These are phyloP conservation scores for Merluccius polli DNA, from an alignment of 2,797 vertebrate species.

Conservation along the genomic window DNA sequence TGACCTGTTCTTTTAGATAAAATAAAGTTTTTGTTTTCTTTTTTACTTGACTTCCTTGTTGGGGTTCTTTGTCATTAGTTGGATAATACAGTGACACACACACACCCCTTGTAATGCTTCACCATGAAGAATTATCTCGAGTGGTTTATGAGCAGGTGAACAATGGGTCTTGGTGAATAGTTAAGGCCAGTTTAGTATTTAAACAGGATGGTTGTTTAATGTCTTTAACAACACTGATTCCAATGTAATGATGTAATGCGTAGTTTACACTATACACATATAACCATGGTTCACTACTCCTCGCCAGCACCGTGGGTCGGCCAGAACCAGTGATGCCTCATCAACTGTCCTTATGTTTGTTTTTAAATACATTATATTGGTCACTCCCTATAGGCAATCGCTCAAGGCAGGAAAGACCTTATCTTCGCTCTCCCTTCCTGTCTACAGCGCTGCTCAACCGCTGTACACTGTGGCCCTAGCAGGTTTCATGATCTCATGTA, in stretches of 20 bases:
- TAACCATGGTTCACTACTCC: conserved; percentile 18
- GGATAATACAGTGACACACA: not conserved
- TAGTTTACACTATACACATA: conserved; percentile 17
- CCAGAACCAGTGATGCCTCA: conserved; percentile 3
- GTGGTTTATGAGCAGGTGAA: not conserved
- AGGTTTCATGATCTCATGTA: not conserved
- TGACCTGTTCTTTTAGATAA: conserved; percentile 64
- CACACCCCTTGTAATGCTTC: not conserved
- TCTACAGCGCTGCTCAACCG: not conserved
- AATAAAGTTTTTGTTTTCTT: conserved; percentile 38
- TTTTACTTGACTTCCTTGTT: not conserved
- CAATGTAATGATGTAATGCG: not conserved
- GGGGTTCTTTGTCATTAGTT: not conserved
- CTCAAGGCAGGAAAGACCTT: conserved; percentile 35
- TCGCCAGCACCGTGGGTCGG: conserved; percentile 5
- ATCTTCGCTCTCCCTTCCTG: not conserved
- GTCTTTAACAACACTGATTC: not conserved
- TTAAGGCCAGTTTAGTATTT: not conserved
- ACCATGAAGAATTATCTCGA: not conserved
- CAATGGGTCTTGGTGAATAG: not conserved
- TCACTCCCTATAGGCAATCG: conserved; percentile 18
- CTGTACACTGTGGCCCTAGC: not conserved
- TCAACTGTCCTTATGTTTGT: conserved; percentile 11
- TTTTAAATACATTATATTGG: not conserved
- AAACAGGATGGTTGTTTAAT: not conserved